Base-by-base conservation (phyloP, 2,113 vertebrate species). In the Panthera uncia region DNA sequence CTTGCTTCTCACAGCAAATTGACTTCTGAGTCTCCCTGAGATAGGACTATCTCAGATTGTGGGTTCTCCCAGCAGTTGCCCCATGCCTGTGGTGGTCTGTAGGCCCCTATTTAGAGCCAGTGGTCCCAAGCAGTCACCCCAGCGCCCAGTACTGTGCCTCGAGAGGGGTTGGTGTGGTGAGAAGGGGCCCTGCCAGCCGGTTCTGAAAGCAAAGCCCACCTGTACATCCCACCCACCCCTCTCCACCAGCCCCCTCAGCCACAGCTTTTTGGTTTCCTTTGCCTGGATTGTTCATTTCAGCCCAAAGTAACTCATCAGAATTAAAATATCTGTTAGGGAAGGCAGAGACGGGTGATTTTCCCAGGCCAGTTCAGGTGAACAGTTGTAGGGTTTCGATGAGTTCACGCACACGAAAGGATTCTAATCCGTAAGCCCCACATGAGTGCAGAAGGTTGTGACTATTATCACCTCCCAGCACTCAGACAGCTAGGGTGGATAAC, bases 1-100 rank as follows among this genome's bases (percentile, higher is more conserved):
- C 97, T 96, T 0, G 95, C 96, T 96, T 98, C 98, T 98, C 97
- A 89, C 98, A 96, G 21, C 79, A 98, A 98, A 96, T 96, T 95
- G 80, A 81, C 96, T 97, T 95, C 95, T 92, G 89, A 0, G 91
- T 97, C 91, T 97, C 97, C 96, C 97, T 96, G 97, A 96, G 97
- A 98, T 98, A 94, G 94, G 95, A 94, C 69, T 69, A 94, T 85
- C 95, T 97, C 91, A 86, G 92, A 98, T 96, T 96, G 93, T 89
- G 96, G 90, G 61, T 95, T 84, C 90, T 80, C 90, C 93, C 96
- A 52, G 82, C 97, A 98, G 94, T 92, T 97, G 98, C 89, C 94
- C 27, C 74, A 65, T 52, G 91, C 81, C 93, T 97, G 38, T 12
- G 19, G 15, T 63, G 12, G 45, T 21, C 33, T 10, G 45, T 16